A percentile compares a stretch with the other conserved stretches of the same genome.
Conservation (phyloP, 35 echinoderm and acorn worm species). For the Eucidaris tribuloides region DNA sequence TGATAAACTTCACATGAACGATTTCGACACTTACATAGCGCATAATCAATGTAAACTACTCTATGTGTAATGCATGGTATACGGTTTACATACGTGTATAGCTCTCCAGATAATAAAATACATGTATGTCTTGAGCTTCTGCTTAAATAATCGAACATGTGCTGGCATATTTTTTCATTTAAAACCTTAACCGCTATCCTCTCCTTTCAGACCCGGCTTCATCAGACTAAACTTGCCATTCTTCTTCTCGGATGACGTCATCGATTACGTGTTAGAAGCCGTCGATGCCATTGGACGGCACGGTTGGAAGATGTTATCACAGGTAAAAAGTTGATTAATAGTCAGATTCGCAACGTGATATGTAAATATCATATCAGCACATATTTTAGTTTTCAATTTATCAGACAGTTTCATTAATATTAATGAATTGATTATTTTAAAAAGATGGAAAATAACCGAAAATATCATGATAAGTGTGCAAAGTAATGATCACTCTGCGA, state of each 20-base stretch:
- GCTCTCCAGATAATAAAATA: background rate
- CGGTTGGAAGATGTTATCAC: constrained; percentile 89
- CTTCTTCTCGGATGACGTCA: constrained; percentile 79
- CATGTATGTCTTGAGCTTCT: background rate
- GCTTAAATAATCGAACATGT: background rate
- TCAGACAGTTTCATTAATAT: background rate
- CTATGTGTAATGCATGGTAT: no score
- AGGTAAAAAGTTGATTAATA: constrained; percentile 32
- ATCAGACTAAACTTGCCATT: constrained; percentile 83
- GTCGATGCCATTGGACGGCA: constrained; percentile 68
- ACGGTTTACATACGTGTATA: background rate
- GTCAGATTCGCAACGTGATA: background rate
- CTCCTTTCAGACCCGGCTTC: constrained; percentile 77
- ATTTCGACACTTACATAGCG: no score
- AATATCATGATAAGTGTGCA: background rate
- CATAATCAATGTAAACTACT: no score
- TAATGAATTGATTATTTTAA: background rate
- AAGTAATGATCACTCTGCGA: no score
- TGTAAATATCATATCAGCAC: background rate
- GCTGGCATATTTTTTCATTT: background rate
- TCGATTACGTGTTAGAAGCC: constrained; percentile 79
- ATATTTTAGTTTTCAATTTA: background rate
- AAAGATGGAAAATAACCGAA: background rate
- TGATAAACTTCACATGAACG: no score
- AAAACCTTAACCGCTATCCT: no score